Base-by-base conservation (phyloP, 2,113 vertebrate genomes). In the Platysteira castanea region DNA sequence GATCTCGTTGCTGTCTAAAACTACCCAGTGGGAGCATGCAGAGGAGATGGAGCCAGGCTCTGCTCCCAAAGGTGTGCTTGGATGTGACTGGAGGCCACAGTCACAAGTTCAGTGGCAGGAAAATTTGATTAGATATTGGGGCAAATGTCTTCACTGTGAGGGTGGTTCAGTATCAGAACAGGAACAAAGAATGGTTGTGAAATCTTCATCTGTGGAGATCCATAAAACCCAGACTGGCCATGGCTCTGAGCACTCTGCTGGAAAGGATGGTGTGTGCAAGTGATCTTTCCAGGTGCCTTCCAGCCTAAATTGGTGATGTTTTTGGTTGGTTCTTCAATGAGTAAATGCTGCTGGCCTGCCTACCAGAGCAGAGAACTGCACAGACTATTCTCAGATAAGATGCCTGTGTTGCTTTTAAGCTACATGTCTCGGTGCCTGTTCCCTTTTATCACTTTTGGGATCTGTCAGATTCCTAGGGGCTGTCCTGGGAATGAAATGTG, bases 161-260 rank as follows among this genome's bases (percentile, higher is more conserved):
- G 11, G 24, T 78, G 18, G 14, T 60, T 87, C 65, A 4, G 7
- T 84, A 15, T 41, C 28, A 35, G 42, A 65, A 47, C 6, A 47
- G 52, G 35, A 60, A 15, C n/a, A 41, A 69, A 22, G 33, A 42
- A 11, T 10, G 4, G 8, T 26, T 81, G 46, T 71, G 70, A 26
- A 42, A 16, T 84, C 20, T 63, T 39, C 10, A 7, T 82, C 31
- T 17, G 28, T 86, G 46, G 24, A 67, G 84, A n/a, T 49, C 18
- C 6, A 4, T 64, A 46, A 50, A 71, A 35, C 11, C 14, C 3
- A 3, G 18, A 21, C 16, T 68, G 49, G 27, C 44, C 2, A 0
- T 42, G n/a, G 49, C 35, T n/a, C 41, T 78, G 47, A 71, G 30
- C 23, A 3, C 39, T 71, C 28, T 75, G 60, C 56, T 92, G 7